Evolutionary conservation across 2,113 vertebrate species (phyloP).

Genomic region (Oncorhynchus keta): DNA sequence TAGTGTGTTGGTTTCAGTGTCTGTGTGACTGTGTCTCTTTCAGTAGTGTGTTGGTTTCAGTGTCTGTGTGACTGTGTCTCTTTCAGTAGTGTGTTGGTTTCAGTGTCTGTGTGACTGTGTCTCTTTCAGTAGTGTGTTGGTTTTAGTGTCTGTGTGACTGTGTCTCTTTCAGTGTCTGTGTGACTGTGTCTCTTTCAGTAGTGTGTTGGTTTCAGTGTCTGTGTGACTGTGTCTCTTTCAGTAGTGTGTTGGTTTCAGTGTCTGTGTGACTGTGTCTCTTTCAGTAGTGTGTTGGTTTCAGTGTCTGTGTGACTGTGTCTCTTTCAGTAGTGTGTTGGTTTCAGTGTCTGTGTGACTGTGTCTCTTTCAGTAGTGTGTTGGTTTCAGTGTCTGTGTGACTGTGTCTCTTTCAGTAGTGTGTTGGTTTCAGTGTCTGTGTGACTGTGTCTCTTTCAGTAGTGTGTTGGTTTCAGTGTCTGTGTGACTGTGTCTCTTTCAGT

Average conservation of each 20-base stretch:
- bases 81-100: constrained; percentile 62
- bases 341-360: no score
- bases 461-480: no score
- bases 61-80: neutral
- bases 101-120: no score
- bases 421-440: no score
- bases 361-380: neutral
- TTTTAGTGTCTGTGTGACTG: no score
- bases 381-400: constrained; percentile 1
- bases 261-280: neutral
- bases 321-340: constrained; percentile 54
- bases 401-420: constrained; percentile 56
- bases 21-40: constrained; percentile 10
- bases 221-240: constrained; percentile 48
- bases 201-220: neutral
- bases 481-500: no score
- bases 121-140: no score
- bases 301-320: constrained; percentile 5
- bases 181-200: no score
- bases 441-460: constrained; percentile 61
- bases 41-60: constrained; percentile 54
- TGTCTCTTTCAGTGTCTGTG: no score
- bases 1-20: neutral
- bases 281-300: neutral
- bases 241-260: constrained; percentile 31